Percentiles rank a stretch among this genome's conserved stretches.
Conservation (phyloP, 1,140 invertebrate genomes). For the Pteromalus puparum region DNA sequence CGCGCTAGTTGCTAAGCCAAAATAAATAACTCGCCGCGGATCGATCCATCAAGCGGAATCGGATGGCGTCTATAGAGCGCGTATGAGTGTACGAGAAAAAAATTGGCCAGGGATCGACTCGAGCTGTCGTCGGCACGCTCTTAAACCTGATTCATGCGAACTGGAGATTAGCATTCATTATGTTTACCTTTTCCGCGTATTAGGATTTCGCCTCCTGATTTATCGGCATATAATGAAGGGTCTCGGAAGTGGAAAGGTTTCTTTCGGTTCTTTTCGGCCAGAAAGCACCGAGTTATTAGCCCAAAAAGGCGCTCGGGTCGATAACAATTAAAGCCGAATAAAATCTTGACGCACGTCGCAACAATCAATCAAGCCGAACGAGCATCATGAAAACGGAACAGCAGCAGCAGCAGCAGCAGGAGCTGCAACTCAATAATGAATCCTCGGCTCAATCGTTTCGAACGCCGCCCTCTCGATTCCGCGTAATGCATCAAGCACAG, state of each 20-base stretch:
- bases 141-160: slow-evolving; percentile 26
- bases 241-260: neutral
- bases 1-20: slow-evolving; percentile 29
- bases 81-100: neutral
- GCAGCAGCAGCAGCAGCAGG: neutral
- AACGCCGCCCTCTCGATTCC: neutral
- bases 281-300: too few relatives aligned
- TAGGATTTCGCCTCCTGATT: slow-evolving; percentile 5
- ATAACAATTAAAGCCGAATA: neutral
- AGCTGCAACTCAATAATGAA: neutral
- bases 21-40: slow-evolving; percentile 37
- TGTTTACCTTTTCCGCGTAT: neutral
- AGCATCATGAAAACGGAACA: neutral
- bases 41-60: slow-evolving; percentile 40
- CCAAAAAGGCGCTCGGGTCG: too few relatives aligned
- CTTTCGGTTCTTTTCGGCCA: neutral
- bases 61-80: too few relatives aligned
- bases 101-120: neutral
- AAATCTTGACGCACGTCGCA: neutral
- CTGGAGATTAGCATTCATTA: slow-evolving; percentile 23
- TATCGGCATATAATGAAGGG: neutral
- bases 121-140: neutral
- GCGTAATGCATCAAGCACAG: neutral
- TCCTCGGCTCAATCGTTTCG: neutral
- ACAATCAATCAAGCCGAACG: neutral